Evolutionary conservation across 2,888 invertebrate genomes (phyloP).

Genomic region (Stenolophus ochropezus): DNA sequence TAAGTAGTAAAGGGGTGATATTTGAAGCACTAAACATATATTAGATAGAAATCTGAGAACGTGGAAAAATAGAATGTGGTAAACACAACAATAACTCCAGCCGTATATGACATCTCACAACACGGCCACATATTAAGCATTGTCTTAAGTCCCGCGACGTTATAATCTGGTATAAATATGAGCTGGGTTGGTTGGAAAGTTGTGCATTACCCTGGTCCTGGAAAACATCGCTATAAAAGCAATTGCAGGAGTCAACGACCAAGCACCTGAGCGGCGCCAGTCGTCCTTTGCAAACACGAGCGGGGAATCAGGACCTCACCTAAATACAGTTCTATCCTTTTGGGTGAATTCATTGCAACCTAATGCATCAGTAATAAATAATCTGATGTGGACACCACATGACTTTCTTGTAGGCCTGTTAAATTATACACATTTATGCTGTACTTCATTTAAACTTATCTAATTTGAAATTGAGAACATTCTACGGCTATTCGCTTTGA

Average conservation of each 20-base stretch:
- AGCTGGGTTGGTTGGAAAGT: background rate
- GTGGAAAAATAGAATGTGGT: background rate
- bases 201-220: conserved; percentile 11
- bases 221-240: conserved; percentile 47
- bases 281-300: too few relatives aligned
- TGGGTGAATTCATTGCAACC: too few relatives aligned
- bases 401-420: too few relatives aligned
- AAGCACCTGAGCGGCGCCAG: conserved; percentile 40
- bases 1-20: too few relatives aligned
- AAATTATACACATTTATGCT: too few relatives aligned
- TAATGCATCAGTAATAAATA: too few relatives aligned
- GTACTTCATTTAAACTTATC: too few relatives aligned
- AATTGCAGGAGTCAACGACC: conserved; percentile 50
- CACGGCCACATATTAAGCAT: conserved; percentile 42
- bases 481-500: too few relatives aligned
- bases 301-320: too few relatives aligned
- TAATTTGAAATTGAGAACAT: too few relatives aligned
- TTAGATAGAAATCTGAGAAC: background rate
- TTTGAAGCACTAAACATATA: background rate
- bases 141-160: conserved; percentile 47
- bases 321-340: too few relatives aligned
- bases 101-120: conserved; percentile 24
- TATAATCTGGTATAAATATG: conserved; percentile 44
- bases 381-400: too few relatives aligned
- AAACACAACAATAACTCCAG: conserved; percentile 44